A percentile compares a stretch with the other conserved stretches of the same genome.
phyloP scores from a whole-genome alignment of 2,888 invertebrate species.

The Diogma glabrata region DNA sequence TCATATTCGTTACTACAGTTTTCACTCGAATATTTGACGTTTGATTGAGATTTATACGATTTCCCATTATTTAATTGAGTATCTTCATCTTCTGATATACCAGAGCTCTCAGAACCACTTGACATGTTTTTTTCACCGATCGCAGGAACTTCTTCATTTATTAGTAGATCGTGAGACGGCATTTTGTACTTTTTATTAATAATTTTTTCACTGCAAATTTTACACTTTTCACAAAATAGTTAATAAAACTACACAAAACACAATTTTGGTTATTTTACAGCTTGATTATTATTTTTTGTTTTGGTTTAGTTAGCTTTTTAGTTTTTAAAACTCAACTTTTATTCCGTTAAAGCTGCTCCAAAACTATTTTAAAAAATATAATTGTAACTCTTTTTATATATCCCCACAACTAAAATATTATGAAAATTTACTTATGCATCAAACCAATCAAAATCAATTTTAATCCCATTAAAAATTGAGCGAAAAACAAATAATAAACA shows the following conservation, averaged over 20 bases:
- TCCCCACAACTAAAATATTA: slow-evolving; percentile 1
- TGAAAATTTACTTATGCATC: too few species aligned
- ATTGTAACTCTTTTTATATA: slow-evolving; percentile 7
- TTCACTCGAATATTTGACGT: not conserved
- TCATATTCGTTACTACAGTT: not conserved
- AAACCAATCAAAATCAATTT: slow-evolving; percentile 5
- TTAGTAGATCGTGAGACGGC: slow-evolving; percentile 28
- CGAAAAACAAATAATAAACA: not conserved
- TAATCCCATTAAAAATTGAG: not conserved
- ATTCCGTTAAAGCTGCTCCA: slow-evolving; percentile 1
- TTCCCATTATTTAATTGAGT: slow-evolving; percentile 4
- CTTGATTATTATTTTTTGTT: not conserved
- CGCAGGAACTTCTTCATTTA: slow-evolving; percentile 19
- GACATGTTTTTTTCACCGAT: slow-evolving; percentile 16
- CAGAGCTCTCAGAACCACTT: slow-evolving; percentile 14
- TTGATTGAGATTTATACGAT: not conserved
- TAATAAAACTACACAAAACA: not conserved
- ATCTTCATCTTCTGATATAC: slow-evolving; percentile 15
- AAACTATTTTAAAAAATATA: slow-evolving; percentile 6
- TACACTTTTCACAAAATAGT: not conserved
- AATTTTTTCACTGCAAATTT: too few species aligned
- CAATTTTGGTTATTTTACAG: not conserved
- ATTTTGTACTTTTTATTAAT: too few species aligned
- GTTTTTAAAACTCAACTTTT: not conserved
- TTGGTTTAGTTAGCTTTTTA: not conserved